These are phyloP conservation scores for Danio kyathit DNA, from an alignment of 2,797 vertebrate genomes.

Conservation along the genomic window DNA sequence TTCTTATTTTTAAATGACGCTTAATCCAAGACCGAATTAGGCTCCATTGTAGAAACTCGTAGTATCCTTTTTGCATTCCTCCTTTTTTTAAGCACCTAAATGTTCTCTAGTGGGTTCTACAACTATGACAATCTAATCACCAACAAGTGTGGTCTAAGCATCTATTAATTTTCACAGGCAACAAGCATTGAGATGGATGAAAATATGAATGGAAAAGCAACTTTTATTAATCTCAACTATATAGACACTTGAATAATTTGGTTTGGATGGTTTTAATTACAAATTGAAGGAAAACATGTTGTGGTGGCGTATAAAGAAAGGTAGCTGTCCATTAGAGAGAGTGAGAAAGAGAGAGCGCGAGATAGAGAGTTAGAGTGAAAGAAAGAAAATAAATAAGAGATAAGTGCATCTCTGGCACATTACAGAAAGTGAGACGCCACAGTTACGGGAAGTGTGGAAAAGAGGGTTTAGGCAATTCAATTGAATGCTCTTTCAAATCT, in stretches of 20 bases:
- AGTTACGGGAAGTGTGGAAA: conserved; percentile 44
- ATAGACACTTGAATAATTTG: conserved; percentile 35
- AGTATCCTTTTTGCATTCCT: background rate
- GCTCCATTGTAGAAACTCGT: background rate
- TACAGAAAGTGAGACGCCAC: conserved; percentile 39
- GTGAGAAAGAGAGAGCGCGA: background rate
- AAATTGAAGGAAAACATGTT: conserved; percentile 28
- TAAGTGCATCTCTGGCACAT: conserved; percentile 51
- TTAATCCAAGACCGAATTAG: background rate
- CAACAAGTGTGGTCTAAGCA: background rate
- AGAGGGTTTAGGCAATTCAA: conserved; percentile 57
- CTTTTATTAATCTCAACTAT: conserved; percentile 15
- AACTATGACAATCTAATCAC: background rate
- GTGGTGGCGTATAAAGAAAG: conserved; percentile 19
- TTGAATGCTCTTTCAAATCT: conserved; percentile 57
- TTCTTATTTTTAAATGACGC: background rate
- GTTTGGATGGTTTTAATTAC: conserved; percentile 22
- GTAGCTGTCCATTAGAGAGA: conserved; percentile 23
- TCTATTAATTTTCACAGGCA: background rate
- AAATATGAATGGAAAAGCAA: background rate
- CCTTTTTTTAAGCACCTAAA: background rate
- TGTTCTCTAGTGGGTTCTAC: background rate
- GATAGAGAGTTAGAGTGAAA: conserved; percentile 9
- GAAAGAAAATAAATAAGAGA: conserved; percentile 2
- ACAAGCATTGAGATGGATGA: background rate